Percentiles rank a stretch among this genome's conserved stretches.
phyloP scores from a whole-genome alignment of 2,113 vertebrate genomes.

The Xiphophorus maculatus region DNA sequence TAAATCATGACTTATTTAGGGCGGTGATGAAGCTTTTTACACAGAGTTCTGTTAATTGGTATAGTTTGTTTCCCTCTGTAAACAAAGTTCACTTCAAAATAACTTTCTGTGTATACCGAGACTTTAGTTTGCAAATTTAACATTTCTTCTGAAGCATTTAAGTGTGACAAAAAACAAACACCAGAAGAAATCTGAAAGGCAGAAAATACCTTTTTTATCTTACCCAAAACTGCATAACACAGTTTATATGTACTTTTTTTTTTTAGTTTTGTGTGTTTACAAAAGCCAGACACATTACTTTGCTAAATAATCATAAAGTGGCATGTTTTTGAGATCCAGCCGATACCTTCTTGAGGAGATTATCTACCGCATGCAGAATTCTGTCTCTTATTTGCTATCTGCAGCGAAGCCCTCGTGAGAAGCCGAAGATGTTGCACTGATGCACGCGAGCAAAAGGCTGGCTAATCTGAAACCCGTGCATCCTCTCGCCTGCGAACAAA shows the following conservation, averaged over 20 bases:
- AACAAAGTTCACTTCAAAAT: too few relatives aligned
- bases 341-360: not conserved
- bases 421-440: constrained; percentile 18
- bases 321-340: not conserved
- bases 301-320: constrained; percentile 6
- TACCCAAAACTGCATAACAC: not conserved
- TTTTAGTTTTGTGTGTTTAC: not conserved
- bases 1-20: too few relatives aligned
- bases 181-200: not conserved
- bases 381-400: constrained; percentile 17
- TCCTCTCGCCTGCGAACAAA: constrained; percentile 20
- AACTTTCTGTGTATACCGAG: too few relatives aligned
- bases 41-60: too few relatives aligned
- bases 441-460: constrained; percentile 17
- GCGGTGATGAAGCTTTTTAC: too few relatives aligned
- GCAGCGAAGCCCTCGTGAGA: constrained; percentile 7
- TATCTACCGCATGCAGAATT: constrained; percentile 9
- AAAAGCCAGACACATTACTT: not conserved
- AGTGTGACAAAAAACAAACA: not conserved
- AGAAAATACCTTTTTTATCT: not conserved
- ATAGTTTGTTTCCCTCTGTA: too few relatives aligned
- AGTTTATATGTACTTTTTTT: not conserved
- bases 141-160: not conserved
- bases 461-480: constrained; percentile 39
- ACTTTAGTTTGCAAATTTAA: not conserved